Base-by-base conservation (phyloP, 2,797 vertebrate species). In the Mergus octosetaceus region DNA sequence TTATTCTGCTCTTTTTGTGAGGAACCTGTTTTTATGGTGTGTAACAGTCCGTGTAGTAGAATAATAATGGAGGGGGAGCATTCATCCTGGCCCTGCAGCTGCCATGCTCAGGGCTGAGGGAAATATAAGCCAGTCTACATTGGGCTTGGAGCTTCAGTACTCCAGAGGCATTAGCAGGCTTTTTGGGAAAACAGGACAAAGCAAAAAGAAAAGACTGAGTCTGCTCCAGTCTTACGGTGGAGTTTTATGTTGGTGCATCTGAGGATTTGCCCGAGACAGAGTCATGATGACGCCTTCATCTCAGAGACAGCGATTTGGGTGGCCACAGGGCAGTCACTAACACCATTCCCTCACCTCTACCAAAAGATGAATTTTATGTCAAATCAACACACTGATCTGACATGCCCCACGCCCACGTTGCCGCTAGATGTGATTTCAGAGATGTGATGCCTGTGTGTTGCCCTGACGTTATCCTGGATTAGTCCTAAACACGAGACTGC, bases 71-170 rank as follows among this genome's bases (percentile, higher is more conserved):
- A 64, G 22, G 28, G 36, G 58, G 30, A 72, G 39, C 20, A 53
- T 66, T 94, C 74, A 85, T 75, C 57, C 65, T 34, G 45, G 39
- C 61, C 71, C 72, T 0, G 3, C 25, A 64, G 85, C 68, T 70
- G 87, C 72, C 54, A 21, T 5, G 32, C 85, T 92, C 24, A 34
- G 0, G 0, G 60, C 66, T 91, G 79, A 90, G 65, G 64, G 65
- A n/a, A 89, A 47, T 74, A 90, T 84, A 53, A 90, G 56, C 58
- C 56, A 60, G 49, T 62, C 68, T 82, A 38, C 74, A 57, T 4
- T 34, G 54, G 45, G 78, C 90, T 85, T 74, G 69, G 72, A 89
- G 85, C 64, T 89, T 93, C 88, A 74, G 71, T 88, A 82, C 57
- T 94, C 49, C 53, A 79, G 62, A 87, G 76, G 69, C 71, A 71